Evolutionary conservation across 1,140 invertebrate species (phyloP).

Genomic region (Pectinophora gossypiella): DNA sequence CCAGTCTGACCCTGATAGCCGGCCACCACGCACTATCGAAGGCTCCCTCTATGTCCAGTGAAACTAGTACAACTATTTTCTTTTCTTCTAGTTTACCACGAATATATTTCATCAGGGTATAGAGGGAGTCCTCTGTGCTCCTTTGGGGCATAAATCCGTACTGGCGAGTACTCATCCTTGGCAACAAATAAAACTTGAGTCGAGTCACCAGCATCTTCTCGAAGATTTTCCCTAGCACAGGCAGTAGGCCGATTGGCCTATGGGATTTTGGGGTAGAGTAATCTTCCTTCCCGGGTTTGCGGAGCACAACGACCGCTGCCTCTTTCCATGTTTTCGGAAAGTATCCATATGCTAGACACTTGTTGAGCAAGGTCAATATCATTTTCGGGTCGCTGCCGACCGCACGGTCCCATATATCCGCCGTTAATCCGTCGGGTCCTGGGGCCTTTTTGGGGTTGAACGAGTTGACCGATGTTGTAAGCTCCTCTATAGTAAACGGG

Average conservation of each 20-base stretch:
- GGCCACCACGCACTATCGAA: too few relatives aligned
- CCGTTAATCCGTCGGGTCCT: conserved; percentile 17
- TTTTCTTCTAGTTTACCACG: background rate
- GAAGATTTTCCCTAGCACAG: background rate
- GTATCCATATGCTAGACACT: background rate
- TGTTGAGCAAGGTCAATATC: conserved; percentile 4
- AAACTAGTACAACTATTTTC: background rate
- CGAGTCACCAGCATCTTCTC: background rate
- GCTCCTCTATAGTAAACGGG: conserved; percentile 11
- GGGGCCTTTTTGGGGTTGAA: conserved; percentile 29
- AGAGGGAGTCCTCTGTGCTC: too few relatives aligned
- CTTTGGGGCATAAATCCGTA: background rate
- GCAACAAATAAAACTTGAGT: background rate
- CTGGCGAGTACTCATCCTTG: background rate
- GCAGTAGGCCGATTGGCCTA: background rate
- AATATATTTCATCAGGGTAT: too few relatives aligned
- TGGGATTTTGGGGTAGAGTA: background rate
- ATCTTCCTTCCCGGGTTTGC: background rate
- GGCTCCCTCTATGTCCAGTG: conserved; percentile 1
- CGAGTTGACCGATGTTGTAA: background rate
- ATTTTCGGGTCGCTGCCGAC: background rate
- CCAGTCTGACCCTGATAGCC: background rate
- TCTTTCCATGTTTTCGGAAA: background rate
- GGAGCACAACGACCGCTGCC: background rate
- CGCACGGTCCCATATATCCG: conserved; percentile 11